Conservation (phyloP, 2,113 vertebrate species). For the Epinephelus moara region DNA sequence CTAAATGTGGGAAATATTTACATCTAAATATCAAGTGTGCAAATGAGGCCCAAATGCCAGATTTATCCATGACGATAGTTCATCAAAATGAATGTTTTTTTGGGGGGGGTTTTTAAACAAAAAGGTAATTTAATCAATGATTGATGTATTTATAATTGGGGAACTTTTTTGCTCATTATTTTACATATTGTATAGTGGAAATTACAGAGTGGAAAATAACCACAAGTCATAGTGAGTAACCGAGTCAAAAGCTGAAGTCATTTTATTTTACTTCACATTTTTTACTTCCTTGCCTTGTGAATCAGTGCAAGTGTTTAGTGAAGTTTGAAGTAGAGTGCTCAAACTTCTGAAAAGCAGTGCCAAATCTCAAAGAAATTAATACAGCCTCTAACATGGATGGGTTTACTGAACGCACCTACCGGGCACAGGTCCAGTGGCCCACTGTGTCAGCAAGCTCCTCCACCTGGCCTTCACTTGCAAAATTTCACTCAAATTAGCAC, state of each 20-base stretch:
- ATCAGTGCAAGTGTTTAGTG: no score
- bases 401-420: no score
- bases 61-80: background rate
- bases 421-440: no score
- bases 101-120: no score
- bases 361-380: background rate
- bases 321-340: background rate
- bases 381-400: background rate
- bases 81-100: background rate
- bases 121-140: background rate
- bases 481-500: no score
- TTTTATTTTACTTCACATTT: slow-evolving; percentile 10
- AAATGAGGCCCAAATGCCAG: slow-evolving; percentile 3
- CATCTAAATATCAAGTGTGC: slow-evolving; percentile 1
- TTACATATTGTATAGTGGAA: background rate
- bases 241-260: slow-evolving; percentile 14
- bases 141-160: background rate
- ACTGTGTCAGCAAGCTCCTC: no score
- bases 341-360: background rate
- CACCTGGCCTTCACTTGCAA: no score
- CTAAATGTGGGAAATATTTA: slow-evolving; percentile 16
- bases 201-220: background rate
- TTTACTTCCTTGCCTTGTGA: no score
- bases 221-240: background rate
- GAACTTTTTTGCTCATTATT: background rate